Percentiles rank a stretch among this genome's conserved stretches.
phyloP scores from a whole-genome alignment of 2,888 invertebrate genomes.

The Nephrotoma flavescens region DNA sequence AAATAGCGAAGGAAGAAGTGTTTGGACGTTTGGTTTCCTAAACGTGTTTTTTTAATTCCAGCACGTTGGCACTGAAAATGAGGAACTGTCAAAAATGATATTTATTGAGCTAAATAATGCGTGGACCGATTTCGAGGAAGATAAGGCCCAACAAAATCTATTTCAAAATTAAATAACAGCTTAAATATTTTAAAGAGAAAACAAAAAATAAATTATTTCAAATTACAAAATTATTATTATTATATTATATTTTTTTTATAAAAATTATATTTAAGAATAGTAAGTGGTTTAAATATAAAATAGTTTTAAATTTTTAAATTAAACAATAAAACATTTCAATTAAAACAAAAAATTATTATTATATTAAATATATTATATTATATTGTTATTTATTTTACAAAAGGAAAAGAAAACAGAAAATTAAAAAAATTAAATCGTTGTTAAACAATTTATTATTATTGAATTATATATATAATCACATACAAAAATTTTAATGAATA shows the following conservation, averaged over 20 bases:
- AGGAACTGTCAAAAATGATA: constrained; percentile 86
- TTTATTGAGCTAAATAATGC: constrained; percentile 99
- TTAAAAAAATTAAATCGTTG: neutral
- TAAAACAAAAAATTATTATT: neutral
- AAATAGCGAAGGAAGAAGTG: too few relatives aligned
- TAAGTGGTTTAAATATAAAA: neutral
- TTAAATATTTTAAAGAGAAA: neutral
- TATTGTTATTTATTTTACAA: neutral
- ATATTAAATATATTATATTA: neutral
- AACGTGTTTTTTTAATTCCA: constrained; percentile 33
- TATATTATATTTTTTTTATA: neutral
- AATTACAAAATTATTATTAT: neutral
- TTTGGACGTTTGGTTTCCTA: too few relatives aligned
- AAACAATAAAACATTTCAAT: neutral
- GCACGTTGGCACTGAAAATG: constrained; percentile 87
- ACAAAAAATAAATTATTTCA: neutral
- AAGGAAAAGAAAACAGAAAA: neutral
- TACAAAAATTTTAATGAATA: neutral
- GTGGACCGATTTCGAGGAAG: constrained; percentile 92
- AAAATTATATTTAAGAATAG: neutral
- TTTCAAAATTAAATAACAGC: constrained; percentile 31
- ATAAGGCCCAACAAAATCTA: constrained; percentile 63
- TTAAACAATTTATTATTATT: neutral
- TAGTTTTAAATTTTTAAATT: neutral
- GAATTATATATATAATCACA: neutral